Evolutionary conservation across 2,888 invertebrate species (phyloP), one percentile per base, ranked within the genome.

Genomic region (Drosophila ustulata): DNA sequence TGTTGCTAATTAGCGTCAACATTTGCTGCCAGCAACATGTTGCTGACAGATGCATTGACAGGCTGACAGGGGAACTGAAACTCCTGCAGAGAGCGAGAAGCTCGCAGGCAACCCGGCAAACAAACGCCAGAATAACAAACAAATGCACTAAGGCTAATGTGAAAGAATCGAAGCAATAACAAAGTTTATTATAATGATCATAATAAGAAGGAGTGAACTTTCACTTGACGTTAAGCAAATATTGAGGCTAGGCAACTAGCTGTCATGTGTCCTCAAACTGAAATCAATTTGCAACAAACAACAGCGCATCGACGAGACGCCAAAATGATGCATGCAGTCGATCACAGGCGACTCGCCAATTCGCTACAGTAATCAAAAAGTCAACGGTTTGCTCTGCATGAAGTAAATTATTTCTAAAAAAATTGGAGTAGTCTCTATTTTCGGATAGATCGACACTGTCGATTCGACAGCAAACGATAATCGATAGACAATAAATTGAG

Each of bases 1-100:
- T 63, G 65, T 78, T 83, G 87, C 90, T 90, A 90, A 90, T 90
- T 90, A 90, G 87, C 85, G 90, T 90, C 90, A 90, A 78, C 75
- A 69, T 80, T 81, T 80, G 82, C 89, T 72, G 78, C 87, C 77
- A 68, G 87, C 84, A 87, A 89, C 88, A 85, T 85, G 81, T 82
- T 88, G 88, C 82, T 81, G 84, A 76, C 78, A 76, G 71, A 75
- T 78, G 68, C 78, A 47, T 43, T 77, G 76, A 86, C 82, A 74
- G 72, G 49, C 47, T 41, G 34, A 41, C 52, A 58, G 25, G 51
- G 41, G 18, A n/a, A 23, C 1, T 8, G 18, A 18, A 18, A 3
- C 13, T 5, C 4, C 30, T 2, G 3, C 4, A 37, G n/a, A 5
- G 8, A 2, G 6, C 26, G 4, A 47, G 18, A 39, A 23, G 47